phyloP scores from a whole-genome alignment of 2,888 invertebrate species.

The Caenorhabditis angaria region DNA sequence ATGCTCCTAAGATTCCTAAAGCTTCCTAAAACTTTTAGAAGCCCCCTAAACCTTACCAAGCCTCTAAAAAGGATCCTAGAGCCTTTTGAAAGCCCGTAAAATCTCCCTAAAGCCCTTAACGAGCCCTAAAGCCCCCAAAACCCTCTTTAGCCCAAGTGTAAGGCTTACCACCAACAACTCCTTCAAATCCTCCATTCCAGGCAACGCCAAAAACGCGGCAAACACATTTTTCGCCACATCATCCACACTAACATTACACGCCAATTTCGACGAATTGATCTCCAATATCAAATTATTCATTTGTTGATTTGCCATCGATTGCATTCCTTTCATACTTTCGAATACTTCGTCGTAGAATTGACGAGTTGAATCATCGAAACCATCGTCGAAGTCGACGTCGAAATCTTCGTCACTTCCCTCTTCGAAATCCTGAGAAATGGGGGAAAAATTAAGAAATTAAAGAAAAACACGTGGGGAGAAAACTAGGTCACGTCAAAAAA shows the following conservation, averaged over 20 bases:
- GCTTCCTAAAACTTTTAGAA: too few relatives aligned
- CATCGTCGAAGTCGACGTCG: slow-evolving; percentile 13
- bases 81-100: too few relatives aligned
- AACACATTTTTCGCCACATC: slow-evolving; percentile 59
- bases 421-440: too few relatives aligned
- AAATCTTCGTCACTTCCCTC: slow-evolving; percentile 22
- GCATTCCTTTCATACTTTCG: slow-evolving; percentile 51
- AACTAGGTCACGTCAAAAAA: too few relatives aligned
- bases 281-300: slow-evolving; percentile 65
- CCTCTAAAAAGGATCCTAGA: too few relatives aligned
- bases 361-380: slow-evolving; percentile 11
- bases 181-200: slow-evolving; percentile 24
- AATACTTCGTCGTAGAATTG: slow-evolving; percentile 50
- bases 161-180: neutral
- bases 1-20: too few relatives aligned
- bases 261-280: slow-evolving; percentile 68
- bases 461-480: too few relatives aligned
- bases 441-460: too few relatives aligned
- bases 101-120: too few relatives aligned
- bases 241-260: slow-evolving; percentile 66
- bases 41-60: too few relatives aligned
- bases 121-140: too few relatives aligned
- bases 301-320: slow-evolving; percentile 28
- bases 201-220: slow-evolving; percentile 52
- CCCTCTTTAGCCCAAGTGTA: neutral